phyloP scores from a whole-genome alignment of 2,888 invertebrate species.

The Metalampra italica region DNA sequence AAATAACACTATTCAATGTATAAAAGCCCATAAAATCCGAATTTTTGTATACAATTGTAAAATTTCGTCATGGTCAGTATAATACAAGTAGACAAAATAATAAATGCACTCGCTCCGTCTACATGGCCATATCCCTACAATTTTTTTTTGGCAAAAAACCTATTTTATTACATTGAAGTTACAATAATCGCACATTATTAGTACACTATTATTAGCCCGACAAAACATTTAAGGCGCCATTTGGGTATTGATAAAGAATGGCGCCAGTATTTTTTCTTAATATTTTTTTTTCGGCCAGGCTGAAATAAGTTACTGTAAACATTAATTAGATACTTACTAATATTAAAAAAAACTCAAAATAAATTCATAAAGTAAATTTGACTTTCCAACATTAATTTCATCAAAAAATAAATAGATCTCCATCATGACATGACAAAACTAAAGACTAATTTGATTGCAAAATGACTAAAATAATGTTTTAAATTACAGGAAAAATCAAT shows the following conservation, averaged over 20 bases:
- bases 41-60: slow-evolving; percentile 47
- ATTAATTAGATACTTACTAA: background rate
- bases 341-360: slow-evolving; percentile 10
- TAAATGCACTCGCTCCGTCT: slow-evolving; percentile 67
- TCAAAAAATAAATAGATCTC: slow-evolving; percentile 41
- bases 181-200: slow-evolving; percentile 41
- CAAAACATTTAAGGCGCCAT: background rate
- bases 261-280: background rate
- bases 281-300: background rate
- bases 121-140: slow-evolving; percentile 53
- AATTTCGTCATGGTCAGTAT: slow-evolving; percentile 44
- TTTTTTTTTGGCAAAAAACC: slow-evolving; percentile 55
- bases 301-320: background rate
- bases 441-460: slow-evolving; percentile 22
- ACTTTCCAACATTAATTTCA: slow-evolving; percentile 23
- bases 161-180: slow-evolving; percentile 34
- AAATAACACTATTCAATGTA: slow-evolving; percentile 60
- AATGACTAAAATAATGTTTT: slow-evolving; percentile 20
- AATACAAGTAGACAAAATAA: slow-evolving; percentile 58
- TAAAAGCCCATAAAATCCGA: slow-evolving; percentile 60
- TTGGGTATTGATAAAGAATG: background rate
- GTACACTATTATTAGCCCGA: background rate
- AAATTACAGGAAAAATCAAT: slow-evolving; percentile 23
- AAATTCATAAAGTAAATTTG: slow-evolving; percentile 22
- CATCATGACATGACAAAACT: slow-evolving; percentile 38